Conservation (phyloP, 2,888 invertebrate genomes). For the Erpobdella octoculata region DNA sequence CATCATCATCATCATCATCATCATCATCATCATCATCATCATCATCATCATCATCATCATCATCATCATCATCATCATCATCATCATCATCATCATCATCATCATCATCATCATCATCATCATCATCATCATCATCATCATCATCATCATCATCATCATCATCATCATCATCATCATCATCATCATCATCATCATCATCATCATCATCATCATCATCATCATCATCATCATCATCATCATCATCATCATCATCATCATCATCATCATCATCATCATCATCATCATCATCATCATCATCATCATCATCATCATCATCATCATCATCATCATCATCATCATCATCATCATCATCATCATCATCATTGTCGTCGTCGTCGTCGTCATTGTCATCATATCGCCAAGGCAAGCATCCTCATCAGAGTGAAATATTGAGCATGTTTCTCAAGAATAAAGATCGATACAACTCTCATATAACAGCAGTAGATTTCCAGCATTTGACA, state of each 20-base stretch:
- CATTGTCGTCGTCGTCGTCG: not conserved
- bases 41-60: conserved; percentile 24
- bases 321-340: conserved; percentile 30
- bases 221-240: conserved; percentile 20
- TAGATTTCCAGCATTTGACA: too few species aligned
- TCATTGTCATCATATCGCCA: not conserved
- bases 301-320: conserved; percentile 22
- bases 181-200: conserved; percentile 28
- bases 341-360: conserved; percentile 24
- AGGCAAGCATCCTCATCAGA: not conserved
- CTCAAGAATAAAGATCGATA: too few species aligned
- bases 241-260: conserved; percentile 25
- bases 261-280: conserved; percentile 28
- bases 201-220: conserved; percentile 27
- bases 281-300: conserved; percentile 30
- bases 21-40: conserved; percentile 18
- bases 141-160: conserved; percentile 30
- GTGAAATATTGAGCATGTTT: too few species aligned
- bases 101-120: conserved; percentile 31
- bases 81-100: conserved; percentile 30
- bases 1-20: not conserved
- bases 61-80: conserved; percentile 31
- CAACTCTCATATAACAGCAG: too few species aligned
- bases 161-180: conserved; percentile 26
- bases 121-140: conserved; percentile 32